These are phyloP conservation scores for Mimachlamys varia DNA, from an alignment of 2,888 invertebrate genomes.

Conservation along the genomic window DNA sequence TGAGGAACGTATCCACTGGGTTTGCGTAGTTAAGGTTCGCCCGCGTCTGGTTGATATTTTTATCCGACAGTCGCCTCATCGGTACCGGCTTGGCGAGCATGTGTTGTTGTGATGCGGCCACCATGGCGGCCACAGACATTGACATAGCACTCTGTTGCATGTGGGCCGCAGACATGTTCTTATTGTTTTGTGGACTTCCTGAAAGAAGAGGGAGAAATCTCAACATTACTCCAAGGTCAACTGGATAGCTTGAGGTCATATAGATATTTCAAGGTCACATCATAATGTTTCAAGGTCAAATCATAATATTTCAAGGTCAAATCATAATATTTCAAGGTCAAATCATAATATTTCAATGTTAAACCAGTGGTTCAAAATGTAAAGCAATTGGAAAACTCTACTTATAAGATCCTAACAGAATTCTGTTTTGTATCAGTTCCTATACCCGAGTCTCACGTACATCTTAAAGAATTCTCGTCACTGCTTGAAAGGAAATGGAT, in stretches of 20 bases:
- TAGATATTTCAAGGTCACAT: no score
- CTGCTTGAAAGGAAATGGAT: no score
- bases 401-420: no score
- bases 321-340: no score
- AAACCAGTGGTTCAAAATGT: no score
- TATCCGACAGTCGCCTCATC: constrained; percentile 67
- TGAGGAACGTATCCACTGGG: background rate
- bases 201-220: background rate
- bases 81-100: constrained; percentile 69
- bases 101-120: constrained; percentile 60
- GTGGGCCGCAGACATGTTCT: constrained; percentile 55
- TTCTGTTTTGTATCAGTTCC: no score
- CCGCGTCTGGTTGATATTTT: constrained; percentile 60
- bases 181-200: constrained; percentile 67
- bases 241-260: background rate
- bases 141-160: constrained; percentile 41
- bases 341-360: no score
- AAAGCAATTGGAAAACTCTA: no score
- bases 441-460: no score
- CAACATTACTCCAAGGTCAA: background rate
- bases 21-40: constrained; percentile 36
- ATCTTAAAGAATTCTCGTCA: no score
- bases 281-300: no score
- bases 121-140: constrained; percentile 53
- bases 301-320: no score